Evolutionary conservation across 2,888 invertebrate species (phyloP), one percentile per base, ranked within the genome.

Genomic region (Miltochrista miniata): DNA sequence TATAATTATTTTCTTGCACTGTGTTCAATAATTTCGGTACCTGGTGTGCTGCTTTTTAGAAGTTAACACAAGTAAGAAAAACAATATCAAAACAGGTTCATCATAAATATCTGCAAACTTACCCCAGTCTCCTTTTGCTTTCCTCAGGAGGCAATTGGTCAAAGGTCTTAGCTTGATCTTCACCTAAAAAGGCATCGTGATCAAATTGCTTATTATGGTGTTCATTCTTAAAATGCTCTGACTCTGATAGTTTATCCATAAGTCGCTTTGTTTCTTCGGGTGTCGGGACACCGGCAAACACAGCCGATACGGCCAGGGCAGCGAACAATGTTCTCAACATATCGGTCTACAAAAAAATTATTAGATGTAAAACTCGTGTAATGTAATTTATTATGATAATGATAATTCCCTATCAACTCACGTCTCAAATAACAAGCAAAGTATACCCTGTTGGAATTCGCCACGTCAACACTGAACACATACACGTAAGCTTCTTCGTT

Each of bases 101-200:
- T n/a, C 18, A 24, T 4, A 4, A 24, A 24, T 24, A 24, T 24
- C 5, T 24, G 18, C 5, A 24, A 33, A 64, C 81, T 74, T 85
- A 96, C 94, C 96, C 96, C 29, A 99, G 90, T 75, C 98, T 93
- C 48, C 97, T 93, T 74, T 96, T 96, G 84, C 98, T 98, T 81
- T 99, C 99, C 83, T 99, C 98, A 2, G 99, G 99, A 0, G 96
- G 93, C 39, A 99, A 91, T 70, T 98, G 96, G 79, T 99, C 98
- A 79, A 99, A 99, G 3, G 96, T 95, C 78, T 97, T 97, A 0
- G 99, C 97, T 67, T 95, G 95, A 61, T 98, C 97, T 78, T 98
- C 97, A 0, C 99, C 99, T 10, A 99, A 92, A 82, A 99, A 99
- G 0, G 98, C 98, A 79, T 99, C 99, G 78, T 99, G 99, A 78